Conservation (phyloP, 2,888 invertebrate species). For the Rapana venosa region DNA sequence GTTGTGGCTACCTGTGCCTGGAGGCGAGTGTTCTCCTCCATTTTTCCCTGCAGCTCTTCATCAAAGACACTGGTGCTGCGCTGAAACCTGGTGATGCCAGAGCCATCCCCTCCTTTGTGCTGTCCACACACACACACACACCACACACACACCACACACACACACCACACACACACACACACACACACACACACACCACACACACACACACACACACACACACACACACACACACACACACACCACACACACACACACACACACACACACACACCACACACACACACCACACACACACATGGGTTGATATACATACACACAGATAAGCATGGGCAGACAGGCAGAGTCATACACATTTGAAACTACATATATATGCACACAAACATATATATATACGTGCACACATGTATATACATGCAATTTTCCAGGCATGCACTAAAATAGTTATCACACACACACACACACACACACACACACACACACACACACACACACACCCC, state of each 20-base stretch:
- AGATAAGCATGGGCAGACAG: too few species aligned
- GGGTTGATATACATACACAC: too few species aligned
- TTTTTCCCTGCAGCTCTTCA: conserved; percentile 94
- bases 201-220: too few species aligned
- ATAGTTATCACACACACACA: background rate
- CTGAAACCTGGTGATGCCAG: background rate
- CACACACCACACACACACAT: too few species aligned
- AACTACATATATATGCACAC: too few species aligned
- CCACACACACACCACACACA: background rate
- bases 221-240: too few species aligned
- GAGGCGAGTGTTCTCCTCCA: conserved; percentile 93
- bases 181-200: background rate
- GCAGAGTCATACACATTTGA: too few species aligned
- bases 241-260: too few species aligned
- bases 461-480: background rate
- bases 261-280: too few species aligned
- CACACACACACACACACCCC: background rate
- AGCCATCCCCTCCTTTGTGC: conserved; percentile 51
- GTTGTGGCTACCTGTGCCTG: conserved; percentile 85
- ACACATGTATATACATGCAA: too few species aligned
- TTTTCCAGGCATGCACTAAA: too few species aligned
- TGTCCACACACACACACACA: background rate
- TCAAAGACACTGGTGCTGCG: conserved; percentile 81
- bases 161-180: conserved; percentile 10
- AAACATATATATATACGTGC: too few species aligned